Base-by-base conservation (phyloP, 2,113 vertebrate genomes). In the Zosterops lateralis region DNA sequence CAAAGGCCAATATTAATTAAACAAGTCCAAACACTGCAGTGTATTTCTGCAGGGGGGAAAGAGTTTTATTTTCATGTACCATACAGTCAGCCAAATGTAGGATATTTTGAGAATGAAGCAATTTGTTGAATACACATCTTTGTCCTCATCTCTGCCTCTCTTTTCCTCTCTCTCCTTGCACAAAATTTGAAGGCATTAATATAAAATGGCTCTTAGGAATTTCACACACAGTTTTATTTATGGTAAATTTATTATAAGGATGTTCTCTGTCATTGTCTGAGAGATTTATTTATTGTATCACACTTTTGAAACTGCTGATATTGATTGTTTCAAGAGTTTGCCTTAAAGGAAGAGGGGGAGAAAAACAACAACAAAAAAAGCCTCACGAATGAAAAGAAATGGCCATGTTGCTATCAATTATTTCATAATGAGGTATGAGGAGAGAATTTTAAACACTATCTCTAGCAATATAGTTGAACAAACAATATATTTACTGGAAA, bases 401-500 rank as follows among this genome's bases (percentile, higher is more conserved):
- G 72, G 32, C 91, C 89, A 85, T 81, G 77, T 96, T 94, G 92
- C 90, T 96, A 97, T 97, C 96, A 96, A 96, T 97, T 96, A 97
- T 94, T 96, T 96, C 90, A 92, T 96, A 97, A 97, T 95, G 96
- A 97, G 95, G 95, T 92, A 96, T 88, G 91, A 96, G 95, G 53
- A 74, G 66, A 96, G 95, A 96, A 96, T 97, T 97, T 96, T 95
- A 95, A 97, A 95, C 88, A 94, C 91, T 96, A 96, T 97, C 94
- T 95, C 91, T 95, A 95, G 68, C 92, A 97, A 96, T 96, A 96
- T 87, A 94, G 90, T 96, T 94, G 89, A 97, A 93, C 60, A 90
- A 96, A 96, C 93, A 96, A 96, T 94, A 89, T 96, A 94, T 97
- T 97, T 97, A 96, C 95, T 92, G 95, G 95, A 97, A 97, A 97